Evolutionary conservation across 1,140 invertebrate genomes (phyloP).

Genomic region (Hermetia illucens): DNA sequence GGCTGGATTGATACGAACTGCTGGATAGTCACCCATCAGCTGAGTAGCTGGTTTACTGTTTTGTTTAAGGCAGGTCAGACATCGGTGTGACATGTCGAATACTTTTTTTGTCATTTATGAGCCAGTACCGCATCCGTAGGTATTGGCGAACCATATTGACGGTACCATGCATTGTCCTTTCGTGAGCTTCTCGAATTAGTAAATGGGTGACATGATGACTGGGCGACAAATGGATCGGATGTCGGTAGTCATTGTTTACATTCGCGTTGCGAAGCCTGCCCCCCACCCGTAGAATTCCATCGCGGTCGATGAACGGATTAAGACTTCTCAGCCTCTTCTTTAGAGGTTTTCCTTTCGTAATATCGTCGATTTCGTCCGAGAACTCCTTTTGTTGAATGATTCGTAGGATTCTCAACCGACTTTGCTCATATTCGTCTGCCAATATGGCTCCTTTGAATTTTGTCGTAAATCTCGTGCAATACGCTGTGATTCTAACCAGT

Average conservation of each 20-base stretch:
- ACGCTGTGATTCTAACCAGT: too few relatives aligned
- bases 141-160: conserved; percentile 7
- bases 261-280: conserved; percentile 10
- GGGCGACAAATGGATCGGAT: conserved; percentile 10
- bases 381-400: too few relatives aligned
- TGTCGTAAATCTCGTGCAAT: too few relatives aligned
- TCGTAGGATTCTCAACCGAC: too few relatives aligned
- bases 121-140: conserved; percentile 7
- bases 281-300: conserved; percentile 13
- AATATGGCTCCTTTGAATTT: too few relatives aligned
- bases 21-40: conserved; percentile 25
- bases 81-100: conserved; percentile 9
- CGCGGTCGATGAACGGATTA: conserved; percentile 11
- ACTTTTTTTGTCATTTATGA: conserved; percentile 14
- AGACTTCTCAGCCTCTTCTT: too few relatives aligned
- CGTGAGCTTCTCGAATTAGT: conserved; percentile 14
- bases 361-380: too few relatives aligned
- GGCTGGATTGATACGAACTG: conserved; percentile 12
- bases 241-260: conserved; percentile 7
- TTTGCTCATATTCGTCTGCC: too few relatives aligned
- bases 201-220: conserved; percentile 9
- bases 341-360: too few relatives aligned
- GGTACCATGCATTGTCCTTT: conserved; percentile 13
- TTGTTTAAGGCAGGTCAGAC: conserved; percentile 12
- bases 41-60: conserved; percentile 4